Percentiles rank a stretch among this genome's conserved stretches.
Evolutionary conservation across 2,888 invertebrate species (phyloP).

Genomic region (Ennomos quercinarius): DNA sequence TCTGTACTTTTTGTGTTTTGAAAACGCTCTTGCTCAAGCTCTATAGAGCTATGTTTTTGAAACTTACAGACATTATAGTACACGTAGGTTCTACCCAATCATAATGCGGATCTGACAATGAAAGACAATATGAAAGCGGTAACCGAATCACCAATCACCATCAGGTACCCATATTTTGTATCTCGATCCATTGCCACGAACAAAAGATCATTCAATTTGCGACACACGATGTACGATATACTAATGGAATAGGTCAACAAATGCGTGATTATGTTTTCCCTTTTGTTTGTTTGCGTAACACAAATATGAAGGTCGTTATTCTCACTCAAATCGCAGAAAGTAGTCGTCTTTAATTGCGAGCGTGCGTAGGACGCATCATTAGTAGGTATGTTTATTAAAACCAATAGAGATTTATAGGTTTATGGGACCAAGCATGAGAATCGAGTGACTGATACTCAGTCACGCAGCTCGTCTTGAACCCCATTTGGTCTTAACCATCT

Average conservation of each 20-base stretch:
- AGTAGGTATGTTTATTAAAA: slow-evolving; percentile 1
- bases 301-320: slow-evolving; percentile 30
- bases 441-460: slow-evolving; percentile 34
- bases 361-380: slow-evolving; percentile 22
- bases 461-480: slow-evolving; percentile 37
- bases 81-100: no score
- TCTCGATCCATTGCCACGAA: slow-evolving; percentile 4
- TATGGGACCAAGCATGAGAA: slow-evolving; percentile 24
- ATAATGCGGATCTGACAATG: neutral
- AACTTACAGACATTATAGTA: no score
- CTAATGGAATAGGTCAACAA: slow-evolving; percentile 39
- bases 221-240: slow-evolving; percentile 8
- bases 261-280: slow-evolving; percentile 46
- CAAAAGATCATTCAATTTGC: slow-evolving; percentile 26
- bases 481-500: slow-evolving; percentile 32
- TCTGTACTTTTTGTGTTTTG: no score
- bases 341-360: slow-evolving; percentile 14
- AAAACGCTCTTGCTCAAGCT: no score
- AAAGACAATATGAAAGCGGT: slow-evolving; percentile 2
- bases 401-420: slow-evolving; percentile 6
- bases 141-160: slow-evolving; percentile 3
- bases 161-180: slow-evolving; percentile 2
- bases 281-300: slow-evolving; percentile 48
- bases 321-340: slow-evolving; percentile 24
- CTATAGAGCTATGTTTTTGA: no score